Evolutionary conservation across 2,113 vertebrate species (phyloP).

Genomic region (Cnemophilus loriae): DNA sequence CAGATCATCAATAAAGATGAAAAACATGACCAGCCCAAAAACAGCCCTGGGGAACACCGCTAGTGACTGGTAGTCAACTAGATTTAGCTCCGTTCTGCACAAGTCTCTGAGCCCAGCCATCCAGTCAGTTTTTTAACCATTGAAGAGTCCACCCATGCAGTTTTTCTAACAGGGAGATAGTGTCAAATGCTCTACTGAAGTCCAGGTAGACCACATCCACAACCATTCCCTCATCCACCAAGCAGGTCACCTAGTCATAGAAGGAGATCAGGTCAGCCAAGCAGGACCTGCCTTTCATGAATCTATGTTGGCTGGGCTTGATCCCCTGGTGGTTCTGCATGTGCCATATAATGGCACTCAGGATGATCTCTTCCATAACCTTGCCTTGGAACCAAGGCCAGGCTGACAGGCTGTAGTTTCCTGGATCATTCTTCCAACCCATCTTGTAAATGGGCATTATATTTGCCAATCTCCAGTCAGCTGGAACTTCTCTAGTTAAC

Average conservation of each 20-base stretch:
- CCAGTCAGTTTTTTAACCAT: not conserved
- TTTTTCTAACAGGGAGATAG: not conserved
- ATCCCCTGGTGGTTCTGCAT: not conserved
- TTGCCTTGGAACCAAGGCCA: not conserved
- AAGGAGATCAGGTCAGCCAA: not conserved
- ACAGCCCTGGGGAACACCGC: accelerated
- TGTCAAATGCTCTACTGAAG: not conserved
- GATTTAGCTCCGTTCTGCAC: not conserved
- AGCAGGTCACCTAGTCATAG: not conserved
- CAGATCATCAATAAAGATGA: not conserved
- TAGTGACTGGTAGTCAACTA: not conserved
- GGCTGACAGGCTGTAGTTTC: not conserved
- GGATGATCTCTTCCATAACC: not conserved
- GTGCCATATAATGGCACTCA: too few relatives aligned
- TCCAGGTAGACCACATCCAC: not conserved
- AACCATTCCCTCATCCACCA: not conserved
- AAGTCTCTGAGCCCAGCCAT: accelerated
- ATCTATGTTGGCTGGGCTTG: not conserved
- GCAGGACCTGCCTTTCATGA: not conserved
- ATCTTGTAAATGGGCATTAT: not conserved
- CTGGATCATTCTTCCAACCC: not conserved
- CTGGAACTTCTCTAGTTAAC: not conserved
- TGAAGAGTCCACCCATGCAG: not conserved
- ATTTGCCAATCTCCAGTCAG: not conserved
- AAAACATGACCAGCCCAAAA: not conserved